A percentile compares a stretch with the other conserved stretches of the same genome.
phyloP scores from a whole-genome alignment of 2,113 vertebrate species.

The Festucalex cinctus region DNA sequence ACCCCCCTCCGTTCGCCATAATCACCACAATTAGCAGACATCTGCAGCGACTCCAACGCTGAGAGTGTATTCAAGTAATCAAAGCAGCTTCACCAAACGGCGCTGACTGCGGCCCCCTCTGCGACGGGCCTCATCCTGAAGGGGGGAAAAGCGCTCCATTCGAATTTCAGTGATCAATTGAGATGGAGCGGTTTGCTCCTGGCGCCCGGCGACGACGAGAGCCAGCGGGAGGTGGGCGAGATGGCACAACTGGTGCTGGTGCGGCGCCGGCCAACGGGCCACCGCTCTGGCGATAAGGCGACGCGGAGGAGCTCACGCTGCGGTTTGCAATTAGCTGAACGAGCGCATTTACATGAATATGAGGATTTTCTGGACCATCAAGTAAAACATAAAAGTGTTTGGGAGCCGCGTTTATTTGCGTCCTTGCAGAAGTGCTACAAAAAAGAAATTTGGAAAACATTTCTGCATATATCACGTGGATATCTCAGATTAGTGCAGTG shows the following conservation, averaged over 20 bases:
- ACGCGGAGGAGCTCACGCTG: slow-evolving; percentile 31
- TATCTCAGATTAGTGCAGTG: too few relatives aligned
- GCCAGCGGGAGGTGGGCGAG: slow-evolving; percentile 52
- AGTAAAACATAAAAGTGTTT: slow-evolving; percentile 56
- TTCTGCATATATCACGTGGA: background rate
- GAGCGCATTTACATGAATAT: slow-evolving; percentile 27
- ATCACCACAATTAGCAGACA: slow-evolving; percentile 79
- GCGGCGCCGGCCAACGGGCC: slow-evolving; percentile 42
- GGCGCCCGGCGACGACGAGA: slow-evolving; percentile 49
- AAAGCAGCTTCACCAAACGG: slow-evolving; percentile 62
- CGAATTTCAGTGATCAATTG: slow-evolving; percentile 70
- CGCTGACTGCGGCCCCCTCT: slow-evolving; percentile 62
- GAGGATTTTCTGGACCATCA: slow-evolving; percentile 52
- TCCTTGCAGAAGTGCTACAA: background rate
- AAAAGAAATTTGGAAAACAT: background rate
- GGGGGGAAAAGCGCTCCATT: slow-evolving; percentile 73
- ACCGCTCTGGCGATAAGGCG: slow-evolving; percentile 29
- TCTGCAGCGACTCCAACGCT: slow-evolving; percentile 72
- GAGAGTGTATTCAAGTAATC: slow-evolving; percentile 69
- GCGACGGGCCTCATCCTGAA: slow-evolving; percentile 66
- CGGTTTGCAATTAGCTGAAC: slow-evolving; percentile 40
- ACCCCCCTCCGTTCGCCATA: slow-evolving; percentile 71
- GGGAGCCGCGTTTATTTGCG: slow-evolving; percentile 6
- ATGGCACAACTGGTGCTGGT: slow-evolving; percentile 42
- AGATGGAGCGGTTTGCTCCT: slow-evolving; percentile 61